Evolutionary conservation across 2,888 invertebrate genomes (phyloP).

Genomic region (Lampropteryx suffumata): DNA sequence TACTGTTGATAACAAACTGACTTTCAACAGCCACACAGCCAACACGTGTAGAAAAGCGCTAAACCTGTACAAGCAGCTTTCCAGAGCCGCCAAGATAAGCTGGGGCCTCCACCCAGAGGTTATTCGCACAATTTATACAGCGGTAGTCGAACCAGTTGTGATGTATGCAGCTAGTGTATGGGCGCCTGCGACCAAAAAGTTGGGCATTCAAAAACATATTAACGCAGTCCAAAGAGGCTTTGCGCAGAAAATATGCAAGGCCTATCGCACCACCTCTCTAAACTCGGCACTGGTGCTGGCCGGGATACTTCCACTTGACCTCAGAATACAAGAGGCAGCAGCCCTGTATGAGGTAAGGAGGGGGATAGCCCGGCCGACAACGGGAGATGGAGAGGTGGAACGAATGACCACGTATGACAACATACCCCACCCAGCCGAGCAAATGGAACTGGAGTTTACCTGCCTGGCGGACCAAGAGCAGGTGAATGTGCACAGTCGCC

Average conservation of each 20-base stretch:
- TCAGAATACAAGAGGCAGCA: slow-evolving; percentile 9
- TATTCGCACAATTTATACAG: slow-evolving; percentile 16
- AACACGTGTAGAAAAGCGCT: background rate
- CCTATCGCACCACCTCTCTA: slow-evolving; percentile 1
- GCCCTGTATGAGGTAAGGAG: background rate
- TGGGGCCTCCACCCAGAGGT: slow-evolving; percentile 26
- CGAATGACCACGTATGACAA: background rate
- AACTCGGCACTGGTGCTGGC: slow-evolving; percentile 14
- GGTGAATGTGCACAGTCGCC: background rate
- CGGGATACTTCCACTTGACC: slow-evolving; percentile 16
- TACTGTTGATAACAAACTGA: slow-evolving; percentile 6
- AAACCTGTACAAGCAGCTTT: background rate
- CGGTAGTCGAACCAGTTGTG: background rate
- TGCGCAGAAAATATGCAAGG: background rate
- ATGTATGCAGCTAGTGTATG: background rate
- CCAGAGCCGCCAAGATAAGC: slow-evolving; percentile 8
- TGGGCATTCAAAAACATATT: background rate
- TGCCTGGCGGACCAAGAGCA: slow-evolving; percentile 6
- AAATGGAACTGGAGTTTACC: background rate
- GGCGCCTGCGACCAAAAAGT: background rate
- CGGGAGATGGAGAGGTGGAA: slow-evolving; percentile 3
- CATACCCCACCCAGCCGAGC: slow-evolving; percentile 10
- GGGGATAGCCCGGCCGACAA: background rate
- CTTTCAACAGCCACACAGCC: background rate
- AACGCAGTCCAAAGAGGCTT: background rate